Base-by-base conservation (phyloP, 2,797 vertebrate genomes). In the Macroramphosus scolopax region DNA sequence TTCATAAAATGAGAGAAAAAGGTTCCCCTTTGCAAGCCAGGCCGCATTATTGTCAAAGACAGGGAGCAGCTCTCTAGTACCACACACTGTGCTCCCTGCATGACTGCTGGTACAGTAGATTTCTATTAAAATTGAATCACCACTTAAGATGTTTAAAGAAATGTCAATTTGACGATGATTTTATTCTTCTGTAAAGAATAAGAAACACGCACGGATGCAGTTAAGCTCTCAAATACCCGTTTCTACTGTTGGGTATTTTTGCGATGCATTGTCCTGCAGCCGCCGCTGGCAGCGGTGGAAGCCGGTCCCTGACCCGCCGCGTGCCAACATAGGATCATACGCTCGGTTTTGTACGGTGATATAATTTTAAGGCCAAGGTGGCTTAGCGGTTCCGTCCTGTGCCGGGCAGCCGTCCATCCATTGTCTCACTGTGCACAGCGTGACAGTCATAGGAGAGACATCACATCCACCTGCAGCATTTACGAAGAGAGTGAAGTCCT, bases 1-100 rank as follows among this genome's bases (percentile, higher is more conserved):
- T 88, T 90, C 82, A 84, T 86, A 83, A 68, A 86, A 80, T 72
- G 62, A 75, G 77, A 65, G 81, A 81, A n/a, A n/a, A n/a, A 82
- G 68, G 70, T 56, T 77, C 72, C 75, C 77, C 30, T 17, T 51
- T 61, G 78, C 63, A 73, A 80, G 74, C 57, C 52, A 51, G 49
- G 36, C 68, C 63, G 36, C 61, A 47, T 80, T 69, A 77, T 78
- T 77, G 80, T 77, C 62, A 79, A 77, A 67, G 58, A 44, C 75
- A 66, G 70, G 70, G 66, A 65, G 63, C 48, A 34, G 17, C 50
- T 70, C 53, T 64, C 31, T 55, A 28, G 29, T 52, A 44, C 50
- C 62, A 59, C 70, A 70, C 47, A 37, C 46, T 5, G 16, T 17
- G 41, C 42, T 63, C 42, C 33, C 45, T 40, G 9, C 51, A 41